Conservation (phyloP, 1,140 invertebrate species). For the Macrobrachium nipponense region DNA sequence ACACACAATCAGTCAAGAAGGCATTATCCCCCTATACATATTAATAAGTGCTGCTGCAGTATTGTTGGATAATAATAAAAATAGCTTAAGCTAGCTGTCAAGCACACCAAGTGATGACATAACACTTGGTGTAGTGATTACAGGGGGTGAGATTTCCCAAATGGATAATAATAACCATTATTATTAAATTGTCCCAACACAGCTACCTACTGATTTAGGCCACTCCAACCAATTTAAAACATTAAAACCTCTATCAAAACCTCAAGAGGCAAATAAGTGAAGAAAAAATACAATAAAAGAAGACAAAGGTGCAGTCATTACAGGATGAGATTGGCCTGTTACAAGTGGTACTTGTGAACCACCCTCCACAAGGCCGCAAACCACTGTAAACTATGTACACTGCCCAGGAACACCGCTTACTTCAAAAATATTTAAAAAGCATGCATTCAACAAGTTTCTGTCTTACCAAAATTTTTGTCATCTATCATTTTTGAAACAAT, state of each 20-base stretch:
- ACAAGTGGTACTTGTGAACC: slow-evolving; percentile 33
- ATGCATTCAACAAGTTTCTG: slow-evolving; percentile 59
- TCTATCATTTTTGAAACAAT: slow-evolving; percentile 59
- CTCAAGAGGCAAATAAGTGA: slow-evolving; percentile 56
- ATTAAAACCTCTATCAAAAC: slow-evolving; percentile 59
- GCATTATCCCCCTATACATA: slow-evolving; percentile 41
- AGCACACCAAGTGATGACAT: slow-evolving; percentile 57
- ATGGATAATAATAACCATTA: slow-evolving; percentile 33
- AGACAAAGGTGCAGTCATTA: slow-evolving; percentile 57
- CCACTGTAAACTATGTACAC: slow-evolving; percentile 56
- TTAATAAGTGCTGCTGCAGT: slow-evolving; percentile 51
- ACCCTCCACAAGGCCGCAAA: slow-evolving; percentile 55
- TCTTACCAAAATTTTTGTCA: slow-evolving; percentile 60
- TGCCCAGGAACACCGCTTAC: slow-evolving; percentile 60
- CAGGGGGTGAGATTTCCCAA: slow-evolving; percentile 53
- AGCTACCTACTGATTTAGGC: slow-evolving; percentile 59
- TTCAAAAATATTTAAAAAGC: slow-evolving; percentile 52
- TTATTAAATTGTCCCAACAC: slow-evolving; percentile 54
- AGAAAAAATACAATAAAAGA: slow-evolving; percentile 48
- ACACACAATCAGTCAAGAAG: slow-evolving; percentile 52
- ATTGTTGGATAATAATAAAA: slow-evolving; percentile 37
- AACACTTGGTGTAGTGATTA: slow-evolving; percentile 57
- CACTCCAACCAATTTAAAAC: slow-evolving; percentile 56
- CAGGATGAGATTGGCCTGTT: slow-evolving; percentile 52
- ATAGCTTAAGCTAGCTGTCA: slow-evolving; percentile 52